Base-by-base conservation (phyloP, 2,888 invertebrate species). In the Rhamnusium bicolor region DNA sequence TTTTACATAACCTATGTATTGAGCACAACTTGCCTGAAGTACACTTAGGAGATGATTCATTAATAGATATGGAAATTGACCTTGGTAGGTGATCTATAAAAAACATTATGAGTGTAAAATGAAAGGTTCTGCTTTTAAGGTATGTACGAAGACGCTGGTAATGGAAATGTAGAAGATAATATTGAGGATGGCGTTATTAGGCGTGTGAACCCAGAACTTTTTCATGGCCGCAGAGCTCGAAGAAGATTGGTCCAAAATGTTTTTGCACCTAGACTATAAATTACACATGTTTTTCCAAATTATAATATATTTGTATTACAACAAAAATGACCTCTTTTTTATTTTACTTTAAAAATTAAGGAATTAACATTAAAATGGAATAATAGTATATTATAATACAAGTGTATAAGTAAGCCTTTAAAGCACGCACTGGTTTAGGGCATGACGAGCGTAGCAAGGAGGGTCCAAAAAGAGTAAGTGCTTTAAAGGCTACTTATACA, bases 1-100 rank as follows among this genome's bases (percentile, higher is more conserved):
- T 70, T 29, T 32, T 71, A 18, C 73, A 73, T 27, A 73, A 71
- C 29, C 4, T 73, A 10, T 73, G 70, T 10, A 68, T 71, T 4
- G 29, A 62, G 4, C n/a, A 61, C 54, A 71, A 71, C 47, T 24
- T 73, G n/a, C 60, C 58, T 2, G 58, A 58, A 16, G 40, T 40
- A 4, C 29, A 2, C 1, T 24, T 27, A 0, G 58, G 14, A 58
- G 58, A 29, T 16, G 40, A 14, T 40, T 1, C n/a, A 40, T n/a
- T 40, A 40, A 14, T 12, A 40, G n/a, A 40, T 3, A 40, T 40
- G n/a, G 40, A 40, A 3, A 40, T 40, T n/a, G 40, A 40, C 10
- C 40, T 40, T 32, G 12, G 32, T 32, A 32, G 6, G 32, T 32
- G 12, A 40, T 3, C 3, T 40, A 4, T 40, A 40, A 40, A 40